Conservation (phyloP, 2,888 invertebrate species). For the Andrena haemorrhoa region DNA sequence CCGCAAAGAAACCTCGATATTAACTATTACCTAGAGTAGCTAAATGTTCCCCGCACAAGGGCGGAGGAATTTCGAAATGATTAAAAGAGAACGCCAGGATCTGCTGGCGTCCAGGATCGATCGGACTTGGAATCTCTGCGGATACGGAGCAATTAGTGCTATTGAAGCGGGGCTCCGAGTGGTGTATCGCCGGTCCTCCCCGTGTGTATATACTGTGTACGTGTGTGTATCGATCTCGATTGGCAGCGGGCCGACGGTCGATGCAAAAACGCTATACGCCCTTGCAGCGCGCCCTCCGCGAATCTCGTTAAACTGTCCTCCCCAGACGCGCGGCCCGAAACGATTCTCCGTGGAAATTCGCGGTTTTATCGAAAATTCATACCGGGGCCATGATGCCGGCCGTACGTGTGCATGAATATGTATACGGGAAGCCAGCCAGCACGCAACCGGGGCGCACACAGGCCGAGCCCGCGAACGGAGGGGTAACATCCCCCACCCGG, state of each 20-base stretch:
- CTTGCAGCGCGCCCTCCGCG: conserved; percentile 39
- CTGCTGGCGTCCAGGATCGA: no score
- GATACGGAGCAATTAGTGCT: conserved; percentile 29
- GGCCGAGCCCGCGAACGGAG: neutral
- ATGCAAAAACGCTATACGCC: conserved; percentile 55
- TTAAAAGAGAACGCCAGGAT: no score
- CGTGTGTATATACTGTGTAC: neutral
- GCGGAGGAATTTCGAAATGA: no score
- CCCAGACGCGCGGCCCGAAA: conserved; percentile 62
- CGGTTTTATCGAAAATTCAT: conserved; percentile 75
- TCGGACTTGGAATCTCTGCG: neutral
- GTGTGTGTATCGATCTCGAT: conserved; percentile 66
- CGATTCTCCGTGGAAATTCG: conserved; percentile 71
- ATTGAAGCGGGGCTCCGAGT: conserved; percentile 8
- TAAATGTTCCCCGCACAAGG: no score
- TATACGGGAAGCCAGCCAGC: neutral
- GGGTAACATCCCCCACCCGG: conserved; percentile 39
- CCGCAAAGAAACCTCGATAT: no score
- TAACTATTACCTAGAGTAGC: no score
- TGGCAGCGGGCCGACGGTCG: conserved; percentile 41
- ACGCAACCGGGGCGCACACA: neutral
- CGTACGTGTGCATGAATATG: conserved; percentile 28
- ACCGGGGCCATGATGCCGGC: conserved; percentile 33
- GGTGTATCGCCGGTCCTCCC: conserved; percentile 32
- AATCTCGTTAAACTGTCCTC: conserved; percentile 75